Base-by-base conservation (phyloP, 2,888 invertebrate species). In the Adela reaumurella region DNA sequence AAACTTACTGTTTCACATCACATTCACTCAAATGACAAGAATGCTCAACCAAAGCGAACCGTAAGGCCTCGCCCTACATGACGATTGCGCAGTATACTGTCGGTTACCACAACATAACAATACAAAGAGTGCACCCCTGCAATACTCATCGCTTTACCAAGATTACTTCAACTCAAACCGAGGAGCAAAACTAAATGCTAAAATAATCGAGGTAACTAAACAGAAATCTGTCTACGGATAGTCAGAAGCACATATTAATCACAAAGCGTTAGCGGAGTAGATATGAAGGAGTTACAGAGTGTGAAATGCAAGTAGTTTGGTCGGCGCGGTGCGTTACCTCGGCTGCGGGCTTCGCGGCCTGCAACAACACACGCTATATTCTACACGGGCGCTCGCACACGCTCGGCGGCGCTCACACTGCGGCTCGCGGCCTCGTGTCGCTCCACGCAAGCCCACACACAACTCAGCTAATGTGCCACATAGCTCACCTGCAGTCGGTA, bases 401-500 rank as follows among this genome's bases (percentile, higher is more conserved):
- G 19, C 14, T 4, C n/a, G 41, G 28, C 29, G 49, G 48, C 45
- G 43, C 20, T 35, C 46, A 46, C 19, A 47, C 28, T 46, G n/a
- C n/a, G n/a, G n/a, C n/a, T n/a, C n/a, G n/a, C n/a, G n/a, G n/a
- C n/a, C n/a, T n/a, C n/a, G n/a, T n/a, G n/a, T n/a, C 24, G 35
- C 35, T 3, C 35, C 35, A 14, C 35, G 35, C 67, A 53, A 58
- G 55, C 50, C 53, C 50, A 57, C 56, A 49, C 49, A 53, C 47
- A 53, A n/a, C 35, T 8, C 35, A 8, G 11, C 4, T 3, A 35
- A 8, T 14, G 11, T 35, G 11, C 11, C 46, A 14, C 16, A 45
- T 11, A 45, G 43, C 83, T 85, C 83, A 94, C 94, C 90, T 94
- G 94, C 64, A 94, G 83, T 82, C 94, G 89, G 81, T 92, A 92